phyloP scores from a whole-genome alignment of 1,140 invertebrate species.

The Habropoda laboriosa region DNA sequence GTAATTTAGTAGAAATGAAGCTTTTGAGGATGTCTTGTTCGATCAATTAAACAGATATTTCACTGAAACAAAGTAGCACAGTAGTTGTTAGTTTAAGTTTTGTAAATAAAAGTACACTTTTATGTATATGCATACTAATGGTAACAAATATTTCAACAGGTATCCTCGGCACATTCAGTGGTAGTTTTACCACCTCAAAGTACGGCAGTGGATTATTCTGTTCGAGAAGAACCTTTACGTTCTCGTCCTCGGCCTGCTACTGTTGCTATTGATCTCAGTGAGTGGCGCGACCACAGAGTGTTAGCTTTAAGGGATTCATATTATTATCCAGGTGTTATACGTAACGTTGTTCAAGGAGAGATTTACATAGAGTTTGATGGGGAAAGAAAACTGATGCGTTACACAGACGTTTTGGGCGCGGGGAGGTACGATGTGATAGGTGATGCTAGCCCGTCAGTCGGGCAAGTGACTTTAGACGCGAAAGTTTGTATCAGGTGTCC shows the following conservation, averaged over 20 bases:
- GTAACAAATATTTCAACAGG: constrained; percentile 50
- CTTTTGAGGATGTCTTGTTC: neutral
- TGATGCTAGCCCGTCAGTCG: constrained; percentile 94
- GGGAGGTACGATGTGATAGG: constrained; percentile 94
- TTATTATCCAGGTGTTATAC: constrained; percentile 92
- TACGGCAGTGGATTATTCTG: constrained; percentile 84
- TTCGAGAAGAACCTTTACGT: constrained; percentile 76
- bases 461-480: constrained; percentile 86
- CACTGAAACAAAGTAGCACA: neutral
- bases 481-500: constrained; percentile 85
- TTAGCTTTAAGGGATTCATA: constrained; percentile 91
- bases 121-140: neutral
- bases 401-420: constrained; percentile 87
- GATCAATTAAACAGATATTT: neutral
- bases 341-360: constrained; percentile 76
- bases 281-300: constrained; percentile 95
- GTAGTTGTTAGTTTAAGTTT: no score
- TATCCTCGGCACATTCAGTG: constrained; percentile 71
- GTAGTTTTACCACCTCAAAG: constrained; percentile 83
- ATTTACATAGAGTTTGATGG: constrained; percentile 80
- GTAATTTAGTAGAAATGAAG: neutral
- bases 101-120: neutral
- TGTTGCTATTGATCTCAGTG: constrained; percentile 89
- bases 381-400: constrained; percentile 85
- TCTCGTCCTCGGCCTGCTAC: constrained; percentile 73